These are phyloP conservation scores for Nematolebias whitei DNA, from an alignment of 2,113 vertebrate species.

Conservation along the genomic window DNA sequence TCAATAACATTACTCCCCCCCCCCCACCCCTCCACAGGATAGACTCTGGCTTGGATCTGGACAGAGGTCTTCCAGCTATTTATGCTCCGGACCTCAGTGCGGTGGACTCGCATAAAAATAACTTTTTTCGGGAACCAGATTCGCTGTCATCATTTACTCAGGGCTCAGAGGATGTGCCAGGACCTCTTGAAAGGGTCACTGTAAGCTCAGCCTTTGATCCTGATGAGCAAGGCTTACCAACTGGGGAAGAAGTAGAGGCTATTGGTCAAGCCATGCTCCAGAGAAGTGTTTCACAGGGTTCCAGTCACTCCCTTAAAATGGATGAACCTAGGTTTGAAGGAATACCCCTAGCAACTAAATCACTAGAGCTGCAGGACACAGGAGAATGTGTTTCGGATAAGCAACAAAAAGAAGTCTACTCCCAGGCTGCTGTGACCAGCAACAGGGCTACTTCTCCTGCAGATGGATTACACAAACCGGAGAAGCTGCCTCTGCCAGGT, in stretches of 20 bases:
- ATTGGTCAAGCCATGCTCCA: slow-evolving; percentile 84
- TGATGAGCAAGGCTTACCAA: slow-evolving; percentile 78
- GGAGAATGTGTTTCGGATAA: slow-evolving; percentile 86
- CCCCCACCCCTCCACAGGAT: slow-evolving; percentile 65
- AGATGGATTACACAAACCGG: slow-evolving; percentile 83
- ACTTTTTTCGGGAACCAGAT: slow-evolving; percentile 88
- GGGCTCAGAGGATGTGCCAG: slow-evolving; percentile 81
- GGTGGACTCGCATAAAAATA: slow-evolving; percentile 86
- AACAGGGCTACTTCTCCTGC: slow-evolving; percentile 79
- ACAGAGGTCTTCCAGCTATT: slow-evolving; percentile 79
- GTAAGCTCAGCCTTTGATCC: slow-evolving; percentile 79
- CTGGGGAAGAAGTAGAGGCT: slow-evolving; percentile 83
- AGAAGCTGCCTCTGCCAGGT: slow-evolving; percentile 82
- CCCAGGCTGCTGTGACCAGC: slow-evolving; percentile 62
- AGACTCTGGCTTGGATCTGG: slow-evolving; percentile 77
- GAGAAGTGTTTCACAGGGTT: slow-evolving; percentile 89
- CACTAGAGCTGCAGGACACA: slow-evolving; percentile 81
- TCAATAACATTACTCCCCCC: not conserved
- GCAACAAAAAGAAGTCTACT: slow-evolving; percentile 85
- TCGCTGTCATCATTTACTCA: slow-evolving; percentile 82
- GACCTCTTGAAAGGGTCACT: slow-evolving; percentile 76
- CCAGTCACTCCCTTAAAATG: slow-evolving; percentile 86
- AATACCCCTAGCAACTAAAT: slow-evolving; percentile 74
- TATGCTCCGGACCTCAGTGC: slow-evolving; percentile 84
- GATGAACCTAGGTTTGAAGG: slow-evolving; percentile 89